Base-by-base conservation (phyloP, 2,888 invertebrate species). In the Limnephilus marmoratus region DNA sequence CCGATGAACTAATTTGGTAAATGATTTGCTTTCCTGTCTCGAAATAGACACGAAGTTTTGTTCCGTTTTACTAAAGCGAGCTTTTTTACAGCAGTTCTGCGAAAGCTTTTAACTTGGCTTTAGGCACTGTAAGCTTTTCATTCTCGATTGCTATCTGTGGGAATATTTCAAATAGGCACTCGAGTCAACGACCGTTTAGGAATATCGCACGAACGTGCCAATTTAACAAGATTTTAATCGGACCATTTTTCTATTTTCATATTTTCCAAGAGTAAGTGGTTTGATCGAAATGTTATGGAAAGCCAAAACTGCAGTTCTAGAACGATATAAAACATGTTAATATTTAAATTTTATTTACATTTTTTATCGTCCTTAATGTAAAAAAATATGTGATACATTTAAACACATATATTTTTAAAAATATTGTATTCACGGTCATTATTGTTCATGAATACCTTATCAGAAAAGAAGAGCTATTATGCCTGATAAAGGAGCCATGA, bases 71-170 rank as follows among this genome's bases (percentile, higher is more conserved):
- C 85, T 9, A 85, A 24, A 85, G 37, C 41, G 41, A 37, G 45
- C n/a, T n/a, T 85, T 41, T 85, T 85, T 85, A 85, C n/a, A 12
- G 85, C 37, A 85, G 85, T 41, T 37, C 34, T 37, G 83, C 5
- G 11, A 34, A 83, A 37, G 83, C 83, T 83, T 83, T 34, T 83
- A 37, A 24, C 83, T n/a, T 9, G 37, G 24, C 18, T 31, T 83
- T 83, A 83, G 34, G 2, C 7, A 83, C 31, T 9, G 11, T 37
- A 37, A 24, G 29, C 15, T 34, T 83, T 83, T 83, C 31, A 37
- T 13, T 83, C 83, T 15, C 83, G 37, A 37, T 0, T 24, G 83
- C 34, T 24, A 37, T 34, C 18, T 18, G 83, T 15, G 9, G 37
- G 83, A 83, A 83, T 68, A 83, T 83, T 34, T 83, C 68, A 68